Conservation (phyloP, 37 sponge, comb jelly and placozoan species). For the Aplysina aerophoba region DNA sequence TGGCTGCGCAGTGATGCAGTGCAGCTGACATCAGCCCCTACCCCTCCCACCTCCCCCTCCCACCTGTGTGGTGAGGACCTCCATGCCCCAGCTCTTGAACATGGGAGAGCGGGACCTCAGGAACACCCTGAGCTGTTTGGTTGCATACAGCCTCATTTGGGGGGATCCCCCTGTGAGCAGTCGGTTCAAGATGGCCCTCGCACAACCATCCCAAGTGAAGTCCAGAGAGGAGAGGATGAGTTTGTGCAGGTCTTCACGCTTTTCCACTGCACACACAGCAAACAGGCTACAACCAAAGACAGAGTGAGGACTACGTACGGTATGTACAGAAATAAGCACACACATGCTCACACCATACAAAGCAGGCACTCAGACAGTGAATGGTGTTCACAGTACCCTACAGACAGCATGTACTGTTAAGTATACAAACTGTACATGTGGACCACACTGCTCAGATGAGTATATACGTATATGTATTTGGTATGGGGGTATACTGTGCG, state of each 20-base stretch:
- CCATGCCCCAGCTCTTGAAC: conserved; percentile 89
- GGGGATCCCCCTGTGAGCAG: conserved; percentile 51
- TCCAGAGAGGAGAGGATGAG: conserved; percentile 71
- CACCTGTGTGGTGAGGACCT: conserved; percentile 79
- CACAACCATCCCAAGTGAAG: conserved; percentile 53
- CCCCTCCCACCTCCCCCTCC: neutral
- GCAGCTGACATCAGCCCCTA: no score
- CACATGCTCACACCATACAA: no score
- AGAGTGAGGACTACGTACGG: neutral
- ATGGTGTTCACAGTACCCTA: no score
- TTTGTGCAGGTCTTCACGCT: conserved; percentile 63
- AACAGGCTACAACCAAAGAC: conserved; percentile 41
- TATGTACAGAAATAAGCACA: neutral
- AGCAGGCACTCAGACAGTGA: no score
- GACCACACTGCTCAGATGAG: no score
- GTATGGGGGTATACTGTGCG: no score
- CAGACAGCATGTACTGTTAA: no score
- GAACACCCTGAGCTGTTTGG: conserved; percentile 72
- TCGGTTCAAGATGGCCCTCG: conserved; percentile 70
- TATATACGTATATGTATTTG: no score
- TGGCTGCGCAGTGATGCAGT: no score
- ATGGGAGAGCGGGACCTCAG: conserved; percentile 68
- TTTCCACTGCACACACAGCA: conserved; percentile 61
- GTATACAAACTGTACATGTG: no score
- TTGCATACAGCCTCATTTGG: conserved; percentile 77